Base-by-base conservation (phyloP, 1,140 invertebrate species). In the Trigoniulus corallinus region DNA sequence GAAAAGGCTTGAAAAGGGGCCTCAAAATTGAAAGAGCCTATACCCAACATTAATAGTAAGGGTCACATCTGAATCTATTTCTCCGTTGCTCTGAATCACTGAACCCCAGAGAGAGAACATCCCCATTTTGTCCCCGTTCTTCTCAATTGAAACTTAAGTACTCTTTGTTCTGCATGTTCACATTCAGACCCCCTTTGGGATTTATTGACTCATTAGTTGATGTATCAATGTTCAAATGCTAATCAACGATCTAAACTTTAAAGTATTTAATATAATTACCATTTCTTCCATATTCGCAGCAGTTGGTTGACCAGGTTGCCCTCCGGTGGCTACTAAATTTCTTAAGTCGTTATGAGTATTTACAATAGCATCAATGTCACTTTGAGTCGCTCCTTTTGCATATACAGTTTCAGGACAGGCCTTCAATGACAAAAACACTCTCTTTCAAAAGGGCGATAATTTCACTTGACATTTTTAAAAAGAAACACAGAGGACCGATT, bases 221-320 rank as follows among this genome's bases (percentile, higher is more conserved):
- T 34, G 29, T 7, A 34, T 7, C 15, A 34, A 15, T 34, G 7
- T 34, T 15, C 7, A 7, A 7, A 34, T 34, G 29, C 7, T 15
- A 15, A 7, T 34, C 15, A 7, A 34, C 15, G 7, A 34, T 34
- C 15, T 34, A 34, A 34, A 34, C 29, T 34, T 34, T 7, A 34
- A 34, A 34, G 15, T 34, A 34, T 34, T 15, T 34, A 84, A 45
- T 80, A 69, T 51, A 84, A 82, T 52, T 88, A 59, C 58, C 53
- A 59, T 52, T 40, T 57, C 56, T 46, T 51, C 44, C 57, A 59
- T 59, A 47, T 59, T 58, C 12, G 52, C 25, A 26, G 58, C 57
- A 18, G 54, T 41, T 20, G 58, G 58, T 27, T 59, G 56, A n/a
- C 55, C 56, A 26, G 40, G 41, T 25, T 57, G 50, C 53, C 54